Base-by-base conservation (phyloP, 2,113 vertebrate genomes). In the Anguilla japonica region DNA sequence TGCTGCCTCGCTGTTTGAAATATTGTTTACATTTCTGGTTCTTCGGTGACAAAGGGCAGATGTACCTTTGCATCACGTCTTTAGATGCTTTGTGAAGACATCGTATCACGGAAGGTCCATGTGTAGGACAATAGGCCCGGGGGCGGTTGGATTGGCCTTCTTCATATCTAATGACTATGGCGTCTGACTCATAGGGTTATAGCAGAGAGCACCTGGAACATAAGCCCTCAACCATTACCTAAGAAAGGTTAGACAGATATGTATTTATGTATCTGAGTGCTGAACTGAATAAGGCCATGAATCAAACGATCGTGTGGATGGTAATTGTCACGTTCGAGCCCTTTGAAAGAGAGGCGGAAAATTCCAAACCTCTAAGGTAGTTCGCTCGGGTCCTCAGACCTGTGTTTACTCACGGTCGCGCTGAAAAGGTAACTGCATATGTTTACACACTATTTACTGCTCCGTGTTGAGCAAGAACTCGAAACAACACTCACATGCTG, bases 271-370 rank as follows among this genome's bases (percentile, higher is more conserved):
- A 90, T 91, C 89, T 85, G 86, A 86, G 60, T 80, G 75, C 63
- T 84, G 83, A 67, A 46, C 87, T 89, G 91, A 90, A 89, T 88
- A 89, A 89, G 75, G 82, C 90, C 84, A 87, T 89, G 89, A 91
- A 92, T 92, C 88, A 92, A 88, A 84, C 81, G 89, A 89, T 92
- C 92, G 90, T 75, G 88, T 92, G 91, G 91, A 85, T 78, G 22
- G 83, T 93, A 92, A 94, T 94, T 93, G 91, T 94, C 93, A 94
- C 89, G 90, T 93, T 91, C 88, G 83, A 91, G 89, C 90, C 91
- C 90, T 88, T 91, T 91, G 86, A 91, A 90, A 53, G 88, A 57
- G 89, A 90, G 87, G 92, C 89, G 93, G 92, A 94, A 93, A 93
- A 94, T 93, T 94, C 92, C 93, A 90, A 88, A 88, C 90, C 81